Evolutionary conservation across 1,140 invertebrate species (phyloP), one percentile per base, ranked within the genome.

Genomic region (Palaemon carinicauda): DNA sequence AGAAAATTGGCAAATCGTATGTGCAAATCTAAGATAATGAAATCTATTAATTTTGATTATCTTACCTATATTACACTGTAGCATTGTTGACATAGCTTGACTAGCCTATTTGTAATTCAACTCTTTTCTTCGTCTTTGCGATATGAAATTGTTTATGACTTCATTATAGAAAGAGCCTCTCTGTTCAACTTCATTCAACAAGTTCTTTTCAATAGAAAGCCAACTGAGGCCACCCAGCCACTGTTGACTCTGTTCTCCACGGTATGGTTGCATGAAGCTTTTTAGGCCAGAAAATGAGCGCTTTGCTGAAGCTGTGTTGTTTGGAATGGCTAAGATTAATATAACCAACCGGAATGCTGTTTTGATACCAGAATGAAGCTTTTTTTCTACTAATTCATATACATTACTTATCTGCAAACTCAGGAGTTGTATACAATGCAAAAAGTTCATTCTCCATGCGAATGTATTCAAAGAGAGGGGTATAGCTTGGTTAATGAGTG

Each of bases 381-480:
- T 69, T 10, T 80, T 65, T 31, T 80, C 79, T 65, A 31, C 21
- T 80, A 65, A n/a, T 31, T 65, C 31, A 33, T 65, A 17, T 31
- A 80, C 31, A 33, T 65, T 21, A n/a, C 24, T 65, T 80, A 14
- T 69, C 15, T 65, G 54, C 27, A n/a, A 80, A 69, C 15, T 65
- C 56, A 65, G 77, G 21, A 24, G 50, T 54, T 79, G n/a, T n/a
- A 79, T 79, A 79, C 2, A 80, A 56, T 21, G 65, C 56, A 80
- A 65, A 56, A n/a, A n/a, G n/a, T n/a, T 69, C 50, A 24, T 21
- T 80, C 65, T 54, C 65, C 29, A 24, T 65, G 53, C 79, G 79
- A 65, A 80, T 80, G 15, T 80, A 80, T 15, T 80, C 53, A 80
- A 31, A 80, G 79, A 80, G 79, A 10, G 77, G 54, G 4, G 53